These are phyloP conservation scores for Sialia sialis DNA, from an alignment of 2,113 vertebrate species.

Conservation along the genomic window DNA sequence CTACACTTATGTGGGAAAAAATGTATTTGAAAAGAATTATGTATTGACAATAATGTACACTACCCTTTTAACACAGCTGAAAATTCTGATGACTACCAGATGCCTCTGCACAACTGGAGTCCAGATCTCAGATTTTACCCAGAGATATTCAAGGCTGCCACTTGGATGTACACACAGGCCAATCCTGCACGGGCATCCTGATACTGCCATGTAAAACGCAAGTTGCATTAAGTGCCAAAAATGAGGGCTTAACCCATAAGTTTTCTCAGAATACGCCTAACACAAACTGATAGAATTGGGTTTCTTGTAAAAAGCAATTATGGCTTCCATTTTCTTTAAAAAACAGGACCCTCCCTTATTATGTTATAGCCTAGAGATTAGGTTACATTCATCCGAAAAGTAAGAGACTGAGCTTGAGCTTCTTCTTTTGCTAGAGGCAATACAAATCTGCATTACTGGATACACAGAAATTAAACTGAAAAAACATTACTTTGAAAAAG, in stretches of 20 bases:
- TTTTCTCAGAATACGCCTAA: background rate
- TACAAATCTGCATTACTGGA: conserved; percentile 5
- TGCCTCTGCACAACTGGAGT: background rate
- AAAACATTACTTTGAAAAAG: conserved; percentile 6
- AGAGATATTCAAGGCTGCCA: background rate
- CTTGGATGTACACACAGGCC: background rate
- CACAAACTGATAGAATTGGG: background rate
- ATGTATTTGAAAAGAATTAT: background rate
- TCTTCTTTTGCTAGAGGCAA: conserved; percentile 35
- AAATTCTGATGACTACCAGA: background rate
- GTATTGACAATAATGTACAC: background rate
- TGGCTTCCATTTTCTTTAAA: background rate
- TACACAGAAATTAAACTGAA: background rate
- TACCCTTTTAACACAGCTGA: background rate
- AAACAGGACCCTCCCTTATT: background rate
- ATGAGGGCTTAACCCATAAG: background rate
- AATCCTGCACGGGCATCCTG: background rate
- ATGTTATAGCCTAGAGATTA: background rate
- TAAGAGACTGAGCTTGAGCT: background rate
- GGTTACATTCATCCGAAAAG: background rate
- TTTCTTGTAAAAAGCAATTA: background rate
- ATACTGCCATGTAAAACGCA: background rate
- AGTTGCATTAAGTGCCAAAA: background rate
- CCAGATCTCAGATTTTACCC: background rate
- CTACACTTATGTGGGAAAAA: background rate